Conservation (phyloP, 2,113 vertebrate genomes). For the Thinocorus orbignyianus region DNA sequence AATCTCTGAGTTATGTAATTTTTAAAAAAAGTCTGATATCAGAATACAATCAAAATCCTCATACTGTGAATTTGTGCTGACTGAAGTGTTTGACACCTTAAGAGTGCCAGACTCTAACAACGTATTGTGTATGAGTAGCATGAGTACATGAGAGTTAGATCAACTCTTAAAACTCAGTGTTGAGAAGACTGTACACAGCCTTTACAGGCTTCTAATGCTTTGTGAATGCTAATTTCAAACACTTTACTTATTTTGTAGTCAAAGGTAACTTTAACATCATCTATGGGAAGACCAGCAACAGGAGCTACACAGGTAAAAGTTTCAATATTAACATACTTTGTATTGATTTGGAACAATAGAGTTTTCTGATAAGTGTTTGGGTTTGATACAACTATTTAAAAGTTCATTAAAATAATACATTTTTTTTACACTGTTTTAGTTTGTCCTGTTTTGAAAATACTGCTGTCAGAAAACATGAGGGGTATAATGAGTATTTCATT, state of each 20-base stretch:
- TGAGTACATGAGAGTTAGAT: not conserved
- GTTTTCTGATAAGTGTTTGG: not conserved
- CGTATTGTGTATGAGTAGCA: not conserved
- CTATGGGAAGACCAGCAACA: constrained; percentile 89
- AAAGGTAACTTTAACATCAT: constrained; percentile 82
- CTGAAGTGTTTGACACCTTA: not conserved
- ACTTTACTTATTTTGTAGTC: constrained; percentile 74
- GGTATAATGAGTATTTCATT: not conserved
- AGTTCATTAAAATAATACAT: not conserved
- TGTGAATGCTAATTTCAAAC: constrained; percentile 31
- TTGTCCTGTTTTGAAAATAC: not conserved
- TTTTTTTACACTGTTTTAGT: not conserved
- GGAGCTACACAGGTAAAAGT: constrained; percentile 87
- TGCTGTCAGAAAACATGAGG: not conserved
- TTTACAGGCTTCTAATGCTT: not conserved
- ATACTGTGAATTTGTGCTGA: not conserved
- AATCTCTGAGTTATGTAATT: not conserved
- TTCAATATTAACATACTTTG: not conserved
- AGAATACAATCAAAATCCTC: not conserved
- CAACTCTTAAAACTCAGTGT: not conserved
- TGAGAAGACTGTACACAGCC: not conserved
- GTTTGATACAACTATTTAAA: not conserved
- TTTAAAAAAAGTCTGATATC: not conserved
- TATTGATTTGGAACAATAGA: not conserved
- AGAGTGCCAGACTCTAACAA: not conserved